Evolutionary conservation across 1,140 invertebrate species (phyloP), one percentile per base, ranked within the genome.

Genomic region (Drosophila dunni): DNA sequence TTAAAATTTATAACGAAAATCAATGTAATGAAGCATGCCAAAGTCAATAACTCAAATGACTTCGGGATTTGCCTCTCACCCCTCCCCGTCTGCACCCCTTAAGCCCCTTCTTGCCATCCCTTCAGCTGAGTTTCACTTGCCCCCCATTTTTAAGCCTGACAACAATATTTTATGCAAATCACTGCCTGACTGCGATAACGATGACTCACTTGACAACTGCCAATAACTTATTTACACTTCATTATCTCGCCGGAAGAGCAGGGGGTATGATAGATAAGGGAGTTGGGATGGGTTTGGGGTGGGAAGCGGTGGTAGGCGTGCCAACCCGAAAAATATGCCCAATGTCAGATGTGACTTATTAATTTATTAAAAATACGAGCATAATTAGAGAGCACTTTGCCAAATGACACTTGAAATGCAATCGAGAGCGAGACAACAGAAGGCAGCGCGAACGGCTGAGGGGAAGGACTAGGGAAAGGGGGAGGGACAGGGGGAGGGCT

Each of bases 201-300:
- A 86, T 88, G 88, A 89, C 85, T 89, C 80, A 88, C 84, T 89
- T 88, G 84, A 88, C 80, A 88, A 81, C 81, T 89, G 84, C 81
- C 84, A 88, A 88, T 88, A 88, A 88, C 84, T 89, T 90, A 89
- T 89, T 89, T 89, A 89, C 84, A 89, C 84, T 90, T 89, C 85
- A 89, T 89, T 89, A 89, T 89, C 64, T 71, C 75, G 15, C 15
- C 11, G 46, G 7, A 33, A 48, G 29, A 36, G 44, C 36, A 24
- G 9, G 15, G 15, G 38, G 4, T 13, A 38, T 38, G 36, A 29
- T 29, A 29, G 24, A 29, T 29, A 29, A 29, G 24, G 24, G 24
- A 29, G 24, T 29, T 38, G 36, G 8, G 8, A 7, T 42, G 40
- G 17, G 17, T 0, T 2, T 1, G 29, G 11, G n/a, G 9, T 8